Base-by-base conservation (phyloP, 2,797 vertebrate genomes). In the Euphonia xanthogaster region DNA sequence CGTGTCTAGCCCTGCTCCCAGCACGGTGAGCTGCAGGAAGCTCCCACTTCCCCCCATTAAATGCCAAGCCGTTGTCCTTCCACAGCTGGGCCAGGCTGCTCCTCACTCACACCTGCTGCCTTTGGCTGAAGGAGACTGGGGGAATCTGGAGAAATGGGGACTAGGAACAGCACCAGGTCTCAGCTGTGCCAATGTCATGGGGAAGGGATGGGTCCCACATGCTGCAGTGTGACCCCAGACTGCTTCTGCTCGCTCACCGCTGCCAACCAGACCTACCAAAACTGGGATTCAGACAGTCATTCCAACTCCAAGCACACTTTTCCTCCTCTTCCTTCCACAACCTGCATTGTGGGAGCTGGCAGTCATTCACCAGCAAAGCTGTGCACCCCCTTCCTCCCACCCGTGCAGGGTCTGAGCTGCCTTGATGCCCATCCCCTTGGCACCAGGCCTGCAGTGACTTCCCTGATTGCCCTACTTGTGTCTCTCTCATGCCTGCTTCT, bases 1-100 rank as follows among this genome's bases (percentile, higher is more conserved):
- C 0, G 0, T 5, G 0, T 16, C 40, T 23, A 21, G 47, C 31
- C 6, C 1, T 2, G 4, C 22, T 87, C 60, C 79, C 7, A 12
- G 39, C 45, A 42, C 45, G 55, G 50, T 0, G 4, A 79, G 75
- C 60, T 79, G 79, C 91, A 86, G 89, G 70, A 94, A 90, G 50
- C 44, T 83, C 75, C 63, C 48, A 3, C 25, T 76, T 95, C 72
- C 50, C 58, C 30, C 37, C 0, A 1, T 3, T 73, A 90, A 86
- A 71, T 2, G 21, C 53, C 1, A 33, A 62, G 51, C 23, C 0
- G 1, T 47, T 1, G 2, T 0, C 9, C 61, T 93, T 94, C 86
- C 7, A 1, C 57, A 85, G 30, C 62, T 0, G 2, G 45, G 40
- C 51, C 47, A 72, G 31, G 22, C 61, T 50, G 80, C 50, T 87